Evolutionary conservation across 2,113 vertebrate species (phyloP).

Genomic region (Semnopithecus entellus): DNA sequence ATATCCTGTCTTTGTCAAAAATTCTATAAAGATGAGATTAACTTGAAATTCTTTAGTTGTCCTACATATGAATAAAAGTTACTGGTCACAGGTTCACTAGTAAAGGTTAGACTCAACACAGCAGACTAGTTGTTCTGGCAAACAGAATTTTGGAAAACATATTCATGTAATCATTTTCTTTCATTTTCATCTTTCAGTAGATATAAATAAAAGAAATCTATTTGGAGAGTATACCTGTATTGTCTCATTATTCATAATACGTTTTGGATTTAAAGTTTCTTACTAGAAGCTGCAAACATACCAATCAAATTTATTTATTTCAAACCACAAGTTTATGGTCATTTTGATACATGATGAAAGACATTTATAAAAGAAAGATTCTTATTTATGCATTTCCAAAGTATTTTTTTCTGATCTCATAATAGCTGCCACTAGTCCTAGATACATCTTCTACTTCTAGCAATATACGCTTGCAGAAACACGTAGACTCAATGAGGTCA

Average conservation of each 20-base stretch:
- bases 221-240: slow-evolving; percentile 11
- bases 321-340: background rate
- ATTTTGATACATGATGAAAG: background rate
- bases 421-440: background rate
- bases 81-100: background rate
- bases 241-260: background rate
- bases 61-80: background rate
- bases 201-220: slow-evolving; percentile 8
- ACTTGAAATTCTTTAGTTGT: background rate
- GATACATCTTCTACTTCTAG: background rate
- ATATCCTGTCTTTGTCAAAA: background rate
- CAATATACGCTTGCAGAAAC: background rate
- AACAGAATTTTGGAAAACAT: slow-evolving; percentile 35
- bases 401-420: background rate
- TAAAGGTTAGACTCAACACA: background rate
- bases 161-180: background rate
- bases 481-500: background rate
- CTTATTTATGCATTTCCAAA: background rate
- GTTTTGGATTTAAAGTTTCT: slow-evolving; percentile 25
- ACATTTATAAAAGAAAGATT: background rate
- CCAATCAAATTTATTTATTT: slow-evolving; percentile 42
- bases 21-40: background rate
- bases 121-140: background rate
- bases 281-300: background rate
- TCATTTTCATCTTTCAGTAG: background rate